A percentile compares a stretch with the other conserved stretches of the same genome.
These are phyloP conservation scores for Chrysolina oricalcia DNA, from an alignment of 2,888 invertebrate species.

Conservation along the genomic window DNA sequence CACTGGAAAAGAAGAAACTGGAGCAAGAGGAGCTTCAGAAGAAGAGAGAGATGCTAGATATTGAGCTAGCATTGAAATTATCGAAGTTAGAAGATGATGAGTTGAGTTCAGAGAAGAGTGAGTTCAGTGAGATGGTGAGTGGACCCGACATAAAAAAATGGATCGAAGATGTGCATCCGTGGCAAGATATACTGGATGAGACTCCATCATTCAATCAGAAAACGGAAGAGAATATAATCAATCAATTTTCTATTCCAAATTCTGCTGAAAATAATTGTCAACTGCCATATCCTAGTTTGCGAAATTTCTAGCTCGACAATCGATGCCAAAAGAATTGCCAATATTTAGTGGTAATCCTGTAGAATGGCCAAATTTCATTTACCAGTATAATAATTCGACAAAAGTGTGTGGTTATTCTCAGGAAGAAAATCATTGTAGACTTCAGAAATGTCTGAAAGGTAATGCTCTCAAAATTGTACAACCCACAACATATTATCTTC, in stretches of 20 bases:
- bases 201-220: background rate
- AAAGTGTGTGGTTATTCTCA: constrained; percentile 15
- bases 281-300: background rate
- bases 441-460: constrained; percentile 3
- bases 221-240: background rate
- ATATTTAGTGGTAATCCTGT: constrained; percentile 14
- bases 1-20: background rate
- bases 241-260: background rate
- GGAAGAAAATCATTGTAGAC: constrained; percentile 15
- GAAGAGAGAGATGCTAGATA: background rate
- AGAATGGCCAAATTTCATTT: constrained; percentile 21
- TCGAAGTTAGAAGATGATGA: background rate
- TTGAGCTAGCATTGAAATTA: background rate
- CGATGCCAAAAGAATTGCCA: constrained; percentile 7
- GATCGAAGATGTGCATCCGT: background rate
- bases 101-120: background rate
- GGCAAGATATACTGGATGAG: background rate
- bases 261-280: background rate
- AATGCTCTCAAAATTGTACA: background rate
- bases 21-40: background rate
- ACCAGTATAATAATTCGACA: constrained; percentile 7
- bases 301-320: constrained; percentile 18
- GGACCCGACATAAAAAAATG: background rate
- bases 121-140: constrained; percentile 6
- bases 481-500: background rate